These are phyloP conservation scores for Geococcyx californianus DNA, from an alignment of 2,113 vertebrate genomes.

Conservation along the genomic window DNA sequence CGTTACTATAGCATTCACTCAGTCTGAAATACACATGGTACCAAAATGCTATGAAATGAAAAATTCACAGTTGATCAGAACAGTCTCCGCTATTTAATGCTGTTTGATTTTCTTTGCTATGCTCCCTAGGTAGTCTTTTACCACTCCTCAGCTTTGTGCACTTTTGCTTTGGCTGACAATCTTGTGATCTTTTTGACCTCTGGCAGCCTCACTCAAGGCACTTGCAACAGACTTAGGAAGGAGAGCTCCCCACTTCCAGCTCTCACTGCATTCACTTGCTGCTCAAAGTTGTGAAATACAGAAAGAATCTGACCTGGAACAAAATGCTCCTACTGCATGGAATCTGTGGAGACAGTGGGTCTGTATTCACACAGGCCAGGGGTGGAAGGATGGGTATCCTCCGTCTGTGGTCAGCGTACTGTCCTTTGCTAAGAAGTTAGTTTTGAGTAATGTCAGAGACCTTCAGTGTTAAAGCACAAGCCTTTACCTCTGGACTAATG, in stretches of 20 bases:
- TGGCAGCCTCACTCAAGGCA: not conserved
- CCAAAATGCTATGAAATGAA: not conserved
- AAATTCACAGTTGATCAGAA: not conserved
- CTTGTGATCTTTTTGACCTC: not conserved
- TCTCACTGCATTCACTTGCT: not conserved
- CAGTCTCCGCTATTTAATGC: not conserved
- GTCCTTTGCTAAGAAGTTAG: not conserved
- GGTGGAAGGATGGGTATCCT: not conserved
- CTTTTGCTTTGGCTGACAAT: not conserved
- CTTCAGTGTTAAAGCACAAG: not conserved
- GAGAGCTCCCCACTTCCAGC: not conserved
- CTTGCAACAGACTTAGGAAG: not conserved
- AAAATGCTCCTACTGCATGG: accelerated
- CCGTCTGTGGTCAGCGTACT: not conserved
- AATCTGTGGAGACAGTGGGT: not conserved
- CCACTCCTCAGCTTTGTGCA: not conserved
- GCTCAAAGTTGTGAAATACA: not conserved
- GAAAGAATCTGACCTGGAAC: accelerated
- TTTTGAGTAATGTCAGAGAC: not conserved
- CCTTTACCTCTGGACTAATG: not conserved
- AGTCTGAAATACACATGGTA: accelerated
- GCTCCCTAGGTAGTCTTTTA: not conserved
- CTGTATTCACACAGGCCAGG: not conserved
- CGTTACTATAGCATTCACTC: not conserved
- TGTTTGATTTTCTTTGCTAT: not conserved